Percentiles rank a stretch among this genome's conserved stretches.
Evolutionary conservation across 2,113 vertebrate species (phyloP).

Genomic region (Tichodroma muraria): DNA sequence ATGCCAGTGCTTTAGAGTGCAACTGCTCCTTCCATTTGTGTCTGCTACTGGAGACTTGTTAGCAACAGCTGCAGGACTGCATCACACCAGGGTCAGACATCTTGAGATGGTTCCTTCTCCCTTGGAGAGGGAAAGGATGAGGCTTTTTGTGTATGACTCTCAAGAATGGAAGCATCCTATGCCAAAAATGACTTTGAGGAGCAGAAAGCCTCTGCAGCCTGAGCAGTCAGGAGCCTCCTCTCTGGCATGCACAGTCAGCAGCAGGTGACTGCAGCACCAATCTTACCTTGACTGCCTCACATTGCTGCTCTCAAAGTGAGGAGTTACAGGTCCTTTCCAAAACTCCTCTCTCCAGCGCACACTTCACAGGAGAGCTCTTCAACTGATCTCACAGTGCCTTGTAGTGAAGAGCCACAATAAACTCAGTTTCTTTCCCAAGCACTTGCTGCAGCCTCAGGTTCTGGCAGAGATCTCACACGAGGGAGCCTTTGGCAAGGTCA

Average conservation of each 20-base stretch:
- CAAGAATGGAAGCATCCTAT: not conserved
- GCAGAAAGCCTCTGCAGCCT: not conserved
- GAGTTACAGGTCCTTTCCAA: not conserved
- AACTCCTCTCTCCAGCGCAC: not conserved
- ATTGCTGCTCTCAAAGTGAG: not conserved
- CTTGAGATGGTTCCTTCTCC: not conserved
- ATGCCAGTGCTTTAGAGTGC: not conserved
- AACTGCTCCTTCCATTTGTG: not conserved
- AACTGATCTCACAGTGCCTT: not conserved
- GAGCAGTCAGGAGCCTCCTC: not conserved
- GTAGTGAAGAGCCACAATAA: not conserved
- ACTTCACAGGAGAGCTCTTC: not conserved
- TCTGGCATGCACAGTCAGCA: fast-evolving
- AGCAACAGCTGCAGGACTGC: not conserved
- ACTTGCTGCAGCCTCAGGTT: not conserved
- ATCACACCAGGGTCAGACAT: not conserved
- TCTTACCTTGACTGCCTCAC: not conserved
- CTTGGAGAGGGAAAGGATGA: not conserved
- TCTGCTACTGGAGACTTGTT: not conserved
- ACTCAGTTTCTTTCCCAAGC: not conserved
- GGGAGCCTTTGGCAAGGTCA: not conserved
- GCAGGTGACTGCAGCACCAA: not conserved
- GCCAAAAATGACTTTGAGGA: not conserved
- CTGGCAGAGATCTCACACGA: not conserved
- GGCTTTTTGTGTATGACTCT: not conserved